Evolutionary conservation across 2,888 invertebrate genomes (phyloP).

Genomic region (Microchrysa polita): DNA sequence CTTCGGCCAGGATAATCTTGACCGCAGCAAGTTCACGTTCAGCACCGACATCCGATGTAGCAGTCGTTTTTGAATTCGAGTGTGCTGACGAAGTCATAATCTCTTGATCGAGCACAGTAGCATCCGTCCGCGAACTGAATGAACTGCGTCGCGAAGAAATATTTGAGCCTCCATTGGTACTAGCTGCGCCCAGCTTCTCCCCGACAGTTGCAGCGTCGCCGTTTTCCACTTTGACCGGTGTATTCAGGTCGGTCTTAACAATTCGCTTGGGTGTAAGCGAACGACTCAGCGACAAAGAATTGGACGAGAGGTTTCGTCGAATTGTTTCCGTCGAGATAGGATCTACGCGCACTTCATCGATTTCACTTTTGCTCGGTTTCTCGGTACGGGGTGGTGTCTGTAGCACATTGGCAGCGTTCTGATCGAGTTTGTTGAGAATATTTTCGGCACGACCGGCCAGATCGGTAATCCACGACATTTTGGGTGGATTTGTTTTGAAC

Average conservation of each 20-base stretch:
- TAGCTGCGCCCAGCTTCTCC: slow-evolving; percentile 49
- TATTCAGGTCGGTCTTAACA: slow-evolving; percentile 34
- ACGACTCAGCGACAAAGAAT: slow-evolving; percentile 55
- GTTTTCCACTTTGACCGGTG: slow-evolving; percentile 27
- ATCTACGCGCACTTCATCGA: slow-evolving; percentile 35
- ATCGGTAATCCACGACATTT: slow-evolving; percentile 79
- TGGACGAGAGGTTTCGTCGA: slow-evolving; percentile 55
- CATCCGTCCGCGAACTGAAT: slow-evolving; percentile 50
- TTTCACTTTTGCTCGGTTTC: slow-evolving; percentile 41
- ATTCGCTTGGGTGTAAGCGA: slow-evolving; percentile 55
- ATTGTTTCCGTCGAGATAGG: slow-evolving; percentile 47
- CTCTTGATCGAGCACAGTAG: slow-evolving; percentile 46
- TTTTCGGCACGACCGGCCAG: slow-evolving; percentile 79
- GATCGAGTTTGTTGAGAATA: slow-evolving; percentile 78
- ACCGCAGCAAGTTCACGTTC: slow-evolving; percentile 58
- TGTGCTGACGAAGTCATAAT: background rate
- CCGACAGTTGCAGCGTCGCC: slow-evolving; percentile 50
- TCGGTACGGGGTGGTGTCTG: slow-evolving; percentile 63
- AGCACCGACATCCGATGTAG: slow-evolving; percentile 24
- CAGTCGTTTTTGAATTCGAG: background rate
- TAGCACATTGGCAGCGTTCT: slow-evolving; percentile 76
- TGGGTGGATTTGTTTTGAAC: slow-evolving; percentile 26
- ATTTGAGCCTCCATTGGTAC: slow-evolving; percentile 46
- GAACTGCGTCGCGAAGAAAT: slow-evolving; percentile 53
- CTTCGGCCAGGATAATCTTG: slow-evolving; percentile 59